phyloP scores from a whole-genome alignment of 92 coral and sea anemone genomes.

The Porites evermanni region DNA sequence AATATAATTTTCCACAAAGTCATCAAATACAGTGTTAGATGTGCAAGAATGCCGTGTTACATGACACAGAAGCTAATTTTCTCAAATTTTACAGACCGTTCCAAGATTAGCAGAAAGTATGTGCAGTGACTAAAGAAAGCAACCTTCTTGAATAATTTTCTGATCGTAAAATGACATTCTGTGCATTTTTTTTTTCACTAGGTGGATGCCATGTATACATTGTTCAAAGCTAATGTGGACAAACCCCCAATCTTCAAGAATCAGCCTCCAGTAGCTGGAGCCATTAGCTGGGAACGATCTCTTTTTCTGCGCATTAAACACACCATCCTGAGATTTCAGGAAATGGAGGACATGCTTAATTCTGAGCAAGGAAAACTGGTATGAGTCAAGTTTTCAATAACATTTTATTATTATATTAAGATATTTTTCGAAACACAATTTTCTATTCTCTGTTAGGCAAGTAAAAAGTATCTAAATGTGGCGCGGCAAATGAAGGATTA shows the following conservation, averaged over 20 bases:
- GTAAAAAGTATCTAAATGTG: slow-evolving; percentile 94
- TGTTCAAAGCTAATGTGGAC: slow-evolving; percentile 90
- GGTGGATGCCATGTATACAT: slow-evolving; percentile 97
- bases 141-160: background rate
- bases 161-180: background rate
- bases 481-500: slow-evolving; percentile 98
- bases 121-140: too few relatives aligned
- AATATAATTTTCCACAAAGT: too few relatives aligned
- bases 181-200: slow-evolving; percentile 6
- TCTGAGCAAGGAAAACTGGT: slow-evolving; percentile 98
- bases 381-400: background rate
- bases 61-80: too few relatives aligned
- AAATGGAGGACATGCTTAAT: slow-evolving; percentile 98
- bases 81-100: too few relatives aligned
- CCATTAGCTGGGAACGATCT: slow-evolving; percentile 99
- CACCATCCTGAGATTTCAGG: slow-evolving; percentile 96
- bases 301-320: slow-evolving; percentile 93
- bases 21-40: too few relatives aligned
- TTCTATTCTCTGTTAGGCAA: slow-evolving; percentile 67
- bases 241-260: slow-evolving; percentile 96
- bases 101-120: too few relatives aligned
- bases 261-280: slow-evolving; percentile 99
- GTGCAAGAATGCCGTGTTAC: too few relatives aligned
- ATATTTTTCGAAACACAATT: background rate
- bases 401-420: too few relatives aligned